phyloP scores from a whole-genome alignment of 2,113 vertebrate genomes.

The Seriola aureovittata region DNA sequence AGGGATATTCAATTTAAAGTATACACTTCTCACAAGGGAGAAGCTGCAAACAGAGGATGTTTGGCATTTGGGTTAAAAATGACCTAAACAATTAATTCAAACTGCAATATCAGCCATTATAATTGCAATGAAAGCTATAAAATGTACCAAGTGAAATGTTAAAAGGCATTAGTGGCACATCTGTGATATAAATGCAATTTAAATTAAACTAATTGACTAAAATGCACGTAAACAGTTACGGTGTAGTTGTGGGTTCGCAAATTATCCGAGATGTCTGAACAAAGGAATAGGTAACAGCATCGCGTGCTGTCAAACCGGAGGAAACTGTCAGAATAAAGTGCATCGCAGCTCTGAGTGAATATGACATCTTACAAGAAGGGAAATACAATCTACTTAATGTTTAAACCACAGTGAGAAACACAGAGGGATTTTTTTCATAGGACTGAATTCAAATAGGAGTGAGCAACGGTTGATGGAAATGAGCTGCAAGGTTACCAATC shows the following conservation, averaged over 20 bases:
- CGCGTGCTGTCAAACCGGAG: not conserved
- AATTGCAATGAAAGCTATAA: not conserved
- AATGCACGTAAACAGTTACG: not conserved
- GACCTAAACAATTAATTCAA: no score
- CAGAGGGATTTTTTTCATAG: not conserved
- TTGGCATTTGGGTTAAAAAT: no score
- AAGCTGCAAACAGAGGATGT: not conserved
- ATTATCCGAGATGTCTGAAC: not conserved
- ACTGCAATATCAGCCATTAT: not conserved
- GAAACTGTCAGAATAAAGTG: conserved; percentile 3
- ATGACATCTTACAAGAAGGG: not conserved
- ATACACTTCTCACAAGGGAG: not conserved
- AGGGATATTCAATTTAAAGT: not conserved
- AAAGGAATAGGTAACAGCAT: conserved; percentile 9
- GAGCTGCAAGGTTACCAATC: conserved; percentile 28
- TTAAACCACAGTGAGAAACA: not conserved
- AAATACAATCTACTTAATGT: not conserved
- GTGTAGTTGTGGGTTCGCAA: not conserved
- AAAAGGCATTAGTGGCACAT: not conserved
- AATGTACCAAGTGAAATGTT: not conserved
- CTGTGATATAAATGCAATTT: not conserved
- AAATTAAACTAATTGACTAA: not conserved
- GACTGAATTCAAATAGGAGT: not conserved
- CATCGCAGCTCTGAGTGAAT: conserved; percentile 1
- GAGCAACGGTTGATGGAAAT: not conserved